Evolutionary conservation across 2,797 vertebrate genomes (phyloP).

Genomic region (Danio aesculapii): DNA sequence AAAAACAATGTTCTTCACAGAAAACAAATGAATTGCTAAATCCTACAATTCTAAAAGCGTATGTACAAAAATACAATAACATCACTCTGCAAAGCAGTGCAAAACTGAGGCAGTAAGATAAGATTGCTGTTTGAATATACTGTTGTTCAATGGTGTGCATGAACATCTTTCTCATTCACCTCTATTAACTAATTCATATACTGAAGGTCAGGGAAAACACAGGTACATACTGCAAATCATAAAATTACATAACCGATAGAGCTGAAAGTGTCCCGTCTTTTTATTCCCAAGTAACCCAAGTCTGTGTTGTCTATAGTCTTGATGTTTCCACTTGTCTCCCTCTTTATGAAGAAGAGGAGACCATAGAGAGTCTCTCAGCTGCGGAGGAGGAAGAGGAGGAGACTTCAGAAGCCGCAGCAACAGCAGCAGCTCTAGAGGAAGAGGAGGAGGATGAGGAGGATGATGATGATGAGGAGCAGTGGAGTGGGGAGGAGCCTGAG

Average conservation of each 20-base stretch:
- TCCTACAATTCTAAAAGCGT: neutral
- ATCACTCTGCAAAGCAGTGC: neutral
- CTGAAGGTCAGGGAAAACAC: slow-evolving; percentile 55
- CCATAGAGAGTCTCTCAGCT: slow-evolving; percentile 86
- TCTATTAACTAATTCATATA: neutral
- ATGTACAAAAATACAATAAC: neutral
- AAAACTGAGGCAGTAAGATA: neutral
- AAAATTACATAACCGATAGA: slow-evolving; percentile 62
- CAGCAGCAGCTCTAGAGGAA: slow-evolving; percentile 87
- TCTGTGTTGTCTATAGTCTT: slow-evolving; percentile 89
- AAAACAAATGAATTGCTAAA: neutral
- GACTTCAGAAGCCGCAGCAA: slow-evolving; percentile 82
- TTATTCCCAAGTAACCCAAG: slow-evolving; percentile 81
- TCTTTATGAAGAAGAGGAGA: slow-evolving; percentile 90
- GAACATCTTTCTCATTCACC: neutral
- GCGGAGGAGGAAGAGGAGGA: slow-evolving; percentile 84
- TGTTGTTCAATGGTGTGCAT: slow-evolving; percentile 14
- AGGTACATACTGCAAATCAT: slow-evolving; percentile 61
- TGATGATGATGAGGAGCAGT: slow-evolving; percentile 83
- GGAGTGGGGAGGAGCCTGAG: slow-evolving; percentile 85
- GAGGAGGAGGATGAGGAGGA: slow-evolving; percentile 81
- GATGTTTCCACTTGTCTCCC: slow-evolving; percentile 90
- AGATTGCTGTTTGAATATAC: neutral
- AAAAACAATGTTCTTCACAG: neutral
- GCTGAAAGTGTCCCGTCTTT: slow-evolving; percentile 79